phyloP scores from a whole-genome alignment of 2,113 vertebrate species.

The Catharus bicknelli region DNA sequence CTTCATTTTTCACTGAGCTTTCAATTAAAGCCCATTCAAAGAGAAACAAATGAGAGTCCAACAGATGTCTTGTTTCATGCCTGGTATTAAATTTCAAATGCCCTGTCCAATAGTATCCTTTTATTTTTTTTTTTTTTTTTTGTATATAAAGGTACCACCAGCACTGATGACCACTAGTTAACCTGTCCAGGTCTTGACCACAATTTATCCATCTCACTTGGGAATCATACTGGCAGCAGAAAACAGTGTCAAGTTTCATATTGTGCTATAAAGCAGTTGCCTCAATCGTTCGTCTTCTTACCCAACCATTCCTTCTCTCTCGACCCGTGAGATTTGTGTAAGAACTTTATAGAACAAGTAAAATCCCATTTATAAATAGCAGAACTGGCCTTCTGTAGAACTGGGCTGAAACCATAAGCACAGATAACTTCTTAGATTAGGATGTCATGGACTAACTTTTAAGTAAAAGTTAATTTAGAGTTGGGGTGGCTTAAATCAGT shows the following conservation, averaged over 20 bases:
- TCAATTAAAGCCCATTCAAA: slow-evolving; percentile 83
- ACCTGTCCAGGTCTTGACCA: slow-evolving; percentile 66
- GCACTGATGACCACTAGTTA: slow-evolving; percentile 58
- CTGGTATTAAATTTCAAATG: slow-evolving; percentile 70
- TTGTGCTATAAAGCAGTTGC: slow-evolving; percentile 20
- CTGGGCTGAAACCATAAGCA: background rate
- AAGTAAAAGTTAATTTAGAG: slow-evolving; percentile 34
- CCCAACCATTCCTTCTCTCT: background rate
- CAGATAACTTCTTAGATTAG: slow-evolving; percentile 33
- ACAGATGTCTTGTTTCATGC: slow-evolving; percentile 71
- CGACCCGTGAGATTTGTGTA: background rate
- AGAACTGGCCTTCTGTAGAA: slow-evolving; percentile 8
- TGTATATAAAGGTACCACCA: slow-evolving; percentile 51
- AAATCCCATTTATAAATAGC: slow-evolving; percentile 27
- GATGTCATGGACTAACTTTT: background rate
- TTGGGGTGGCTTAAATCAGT: slow-evolving; percentile 50
- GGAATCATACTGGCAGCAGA: slow-evolving; percentile 46
- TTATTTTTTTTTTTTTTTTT: slow-evolving; percentile 26
- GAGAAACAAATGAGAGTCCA: slow-evolving; percentile 67
- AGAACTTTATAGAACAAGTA: background rate
- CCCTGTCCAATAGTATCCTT: slow-evolving; percentile 28
- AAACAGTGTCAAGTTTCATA: slow-evolving; percentile 44
- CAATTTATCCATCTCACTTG: slow-evolving; percentile 68
- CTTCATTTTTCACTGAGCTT: slow-evolving; percentile 79
- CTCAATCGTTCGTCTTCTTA: background rate